Evolutionary conservation across 2,797 vertebrate species (phyloP), one percentile per base, ranked within the genome.

Genomic region (Enteromius radiatus): DNA sequence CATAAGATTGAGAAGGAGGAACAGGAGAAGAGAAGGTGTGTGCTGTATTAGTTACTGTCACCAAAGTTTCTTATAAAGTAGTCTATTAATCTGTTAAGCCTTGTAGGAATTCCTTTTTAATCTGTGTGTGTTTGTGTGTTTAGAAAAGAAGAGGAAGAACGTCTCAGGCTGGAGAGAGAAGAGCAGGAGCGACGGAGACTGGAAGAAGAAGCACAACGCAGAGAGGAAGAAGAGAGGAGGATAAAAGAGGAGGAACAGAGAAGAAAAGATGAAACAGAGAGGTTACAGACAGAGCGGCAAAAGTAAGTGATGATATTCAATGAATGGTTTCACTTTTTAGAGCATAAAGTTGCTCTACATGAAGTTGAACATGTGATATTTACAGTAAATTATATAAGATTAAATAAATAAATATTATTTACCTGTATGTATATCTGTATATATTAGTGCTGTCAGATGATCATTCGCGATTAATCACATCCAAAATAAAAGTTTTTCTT

Each of bases 1-100:
- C 98, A 99, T 93, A 97, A 97, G 91, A 99, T 99, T 84, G 97
- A 99, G 91, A 96, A 94, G 88, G 97, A 99, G 87, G 98, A 99
- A 76, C 97, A 98, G 87, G 97, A 99, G 86, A 96, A 96, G 83
- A 98, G 95, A 94, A 96, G 96, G 98, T 99, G 92, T 91, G 41
- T 3, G 28, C 43, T 33, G 5, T 54, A 31, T 47, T 45, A 31
- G 14, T 56, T 56, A 15, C n/a, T 56, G 3, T 56, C 33, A 4
- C 33, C 59, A 2, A 75, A n/a, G 19, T 4, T 14, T 54, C 49
- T 54, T 14, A 12, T 21, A 28, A 43, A n/a, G 79, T 38, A n/a
- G 17, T 12, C 7, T 64, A 4, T 15, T 23, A 38, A 21, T 33
- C 36, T 31, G 11, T 43, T 76, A n/a, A 54, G 26, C 43, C n/a